These are phyloP conservation scores for Oenanthe melanoleuca DNA, from an alignment of 2,113 vertebrate genomes.

Conservation along the genomic window DNA sequence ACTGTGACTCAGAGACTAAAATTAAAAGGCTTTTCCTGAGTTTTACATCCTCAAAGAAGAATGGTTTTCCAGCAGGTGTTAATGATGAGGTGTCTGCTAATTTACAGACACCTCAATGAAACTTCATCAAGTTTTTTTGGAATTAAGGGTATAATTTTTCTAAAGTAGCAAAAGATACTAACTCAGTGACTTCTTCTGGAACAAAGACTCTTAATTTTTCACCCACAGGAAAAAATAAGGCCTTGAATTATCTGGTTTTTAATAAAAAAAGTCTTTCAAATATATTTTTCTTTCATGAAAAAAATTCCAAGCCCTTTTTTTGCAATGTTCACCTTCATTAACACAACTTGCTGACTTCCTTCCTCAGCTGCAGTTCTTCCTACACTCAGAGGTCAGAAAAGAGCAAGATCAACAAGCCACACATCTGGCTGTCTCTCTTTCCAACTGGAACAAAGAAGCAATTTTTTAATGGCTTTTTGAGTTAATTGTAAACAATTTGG, in stretches of 20 bases:
- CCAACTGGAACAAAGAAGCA: constrained; percentile 66
- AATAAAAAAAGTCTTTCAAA: neutral
- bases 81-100: neutral
- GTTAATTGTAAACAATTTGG: constrained; percentile 70
- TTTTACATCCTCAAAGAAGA: neutral
- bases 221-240: neutral
- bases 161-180: neutral
- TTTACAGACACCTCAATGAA: neutral
- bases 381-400: constrained; percentile 58
- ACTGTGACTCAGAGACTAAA: neutral
- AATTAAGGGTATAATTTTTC: neutral
- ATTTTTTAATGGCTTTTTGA: constrained; percentile 55
- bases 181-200: neutral
- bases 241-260: neutral
- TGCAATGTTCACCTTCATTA: constrained; percentile 37
- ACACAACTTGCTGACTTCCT: constrained; percentile 54
- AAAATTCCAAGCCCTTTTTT: neutral
- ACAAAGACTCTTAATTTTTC: neutral
- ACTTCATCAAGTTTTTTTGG: neutral
- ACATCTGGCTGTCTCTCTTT: constrained; percentile 61
- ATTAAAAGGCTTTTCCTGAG: neutral
- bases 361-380: constrained; percentile 62
- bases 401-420: constrained; percentile 58
- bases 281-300: neutral
- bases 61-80: neutral